Percentiles rank a stretch among this genome's conserved stretches.
phyloP scores from a whole-genome alignment of 2,113 vertebrate species.

The Carollia perspicillata region DNA sequence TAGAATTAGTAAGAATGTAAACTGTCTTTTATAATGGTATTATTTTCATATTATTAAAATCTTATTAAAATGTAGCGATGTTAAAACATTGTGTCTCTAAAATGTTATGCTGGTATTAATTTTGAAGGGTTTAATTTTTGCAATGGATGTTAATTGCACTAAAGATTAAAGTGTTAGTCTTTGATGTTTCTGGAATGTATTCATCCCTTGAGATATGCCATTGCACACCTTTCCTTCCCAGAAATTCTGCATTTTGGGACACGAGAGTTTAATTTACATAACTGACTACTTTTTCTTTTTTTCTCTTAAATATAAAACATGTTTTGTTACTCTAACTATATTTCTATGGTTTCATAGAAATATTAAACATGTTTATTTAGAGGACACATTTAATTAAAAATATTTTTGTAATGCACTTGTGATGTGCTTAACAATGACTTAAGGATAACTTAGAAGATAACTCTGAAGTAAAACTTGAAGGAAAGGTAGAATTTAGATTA shows the following conservation, averaged over 20 bases:
- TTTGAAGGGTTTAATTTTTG: constrained; percentile 64
- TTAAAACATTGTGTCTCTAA: constrained; percentile 66
- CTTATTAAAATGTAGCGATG: constrained; percentile 68
- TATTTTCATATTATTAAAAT: constrained; percentile 65
- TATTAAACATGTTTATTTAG: constrained; percentile 45
- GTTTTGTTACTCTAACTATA: too few relatives aligned
- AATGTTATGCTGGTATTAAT: constrained; percentile 69
- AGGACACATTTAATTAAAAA: constrained; percentile 34
- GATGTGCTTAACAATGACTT: background rate
- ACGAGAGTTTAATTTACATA: constrained; percentile 66
- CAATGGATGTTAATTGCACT: constrained; percentile 73
- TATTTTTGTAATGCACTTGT: background rate
- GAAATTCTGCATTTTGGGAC: constrained; percentile 65
- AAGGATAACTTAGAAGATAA: background rate
- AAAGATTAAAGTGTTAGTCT: constrained; percentile 72
- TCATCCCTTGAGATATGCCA: constrained; percentile 73
- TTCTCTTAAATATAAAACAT: background rate
- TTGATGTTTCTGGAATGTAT: constrained; percentile 74
- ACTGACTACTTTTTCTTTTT: constrained; percentile 12
- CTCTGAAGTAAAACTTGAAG: background rate
- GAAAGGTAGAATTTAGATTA: background rate
- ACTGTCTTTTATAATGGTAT: constrained; percentile 51
- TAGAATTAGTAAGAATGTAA: constrained; percentile 66
- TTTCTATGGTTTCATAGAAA: constrained; percentile 31
- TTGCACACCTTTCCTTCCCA: constrained; percentile 67